Evolutionary conservation across 2,797 vertebrate genomes (phyloP), one percentile per base, ranked within the genome.

Genomic region (Eutrigla gurnardus): DNA sequence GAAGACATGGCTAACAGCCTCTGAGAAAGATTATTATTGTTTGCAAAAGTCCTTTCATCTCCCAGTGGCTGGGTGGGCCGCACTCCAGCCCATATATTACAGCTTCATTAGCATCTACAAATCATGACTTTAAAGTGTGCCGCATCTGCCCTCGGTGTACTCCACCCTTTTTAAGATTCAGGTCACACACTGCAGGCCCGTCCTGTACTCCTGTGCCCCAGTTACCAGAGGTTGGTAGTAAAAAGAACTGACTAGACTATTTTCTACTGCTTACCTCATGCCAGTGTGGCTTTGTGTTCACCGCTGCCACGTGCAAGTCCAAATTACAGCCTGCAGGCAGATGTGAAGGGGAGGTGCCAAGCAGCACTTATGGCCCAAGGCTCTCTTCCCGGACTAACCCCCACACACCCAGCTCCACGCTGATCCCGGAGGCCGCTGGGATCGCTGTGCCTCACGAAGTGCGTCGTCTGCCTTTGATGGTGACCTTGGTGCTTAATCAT

Each of bases 261-360:
- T 95, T 95, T 93, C 90, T 89, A n/a, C 85, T 35, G 66, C 88
- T 90, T 90, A 92, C 91, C 89, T 92, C 91, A 93, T 92, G 87
- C 86, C 86, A 84, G 58, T 91, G 91, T 88, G 93, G 93, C 88
- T 93, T 92, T 88, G 83, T 83, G 83, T 81, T 89, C 81, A 89
- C 92, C 89, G 49, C 90, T 87, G 91, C 91, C 93, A 92, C 89
- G 89, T 93, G 90, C 90, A 92, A 73, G 64, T 80, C 91, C 80
- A 94, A 95, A 95, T 95, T 94, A 94, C 83, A 92, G 92, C 90
- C 87, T 89, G 83, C 63, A 85, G 84, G 82, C 88, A 87, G 87
- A 88, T 90, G 87, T 89, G 77, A 86, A 88, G 84, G 80, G 85
- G 84, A 91, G 81, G 88, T 87, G 77, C 89, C 87, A 86, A 83